A percentile compares a stretch with the other conserved stretches of the same genome.
Conservation (phyloP, 1,140 invertebrate genomes). For the Drosophila serrata region DNA sequence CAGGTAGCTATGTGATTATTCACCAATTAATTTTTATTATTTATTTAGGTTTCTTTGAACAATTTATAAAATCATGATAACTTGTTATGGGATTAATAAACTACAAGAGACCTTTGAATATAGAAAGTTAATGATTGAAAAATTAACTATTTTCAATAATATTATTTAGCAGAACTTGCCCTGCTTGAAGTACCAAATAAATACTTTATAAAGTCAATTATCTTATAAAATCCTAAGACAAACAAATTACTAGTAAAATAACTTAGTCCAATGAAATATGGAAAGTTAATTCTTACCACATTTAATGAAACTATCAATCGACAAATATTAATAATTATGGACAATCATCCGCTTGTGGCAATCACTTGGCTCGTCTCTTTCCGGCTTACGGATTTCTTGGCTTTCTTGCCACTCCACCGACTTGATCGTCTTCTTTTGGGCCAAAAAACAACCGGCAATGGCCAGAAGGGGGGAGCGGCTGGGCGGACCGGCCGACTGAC, state of each 20-base stretch:
- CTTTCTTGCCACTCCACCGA: conserved; percentile 20
- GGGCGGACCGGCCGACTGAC: conserved; percentile 6
- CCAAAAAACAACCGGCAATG: conserved; percentile 15
- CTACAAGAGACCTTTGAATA: too few species aligned
- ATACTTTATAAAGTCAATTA: too few species aligned
- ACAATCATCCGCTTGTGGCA: conserved; percentile 30
- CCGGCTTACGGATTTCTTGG: conserved; percentile 38
- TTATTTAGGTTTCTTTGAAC: too few species aligned
- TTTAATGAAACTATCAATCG: neutral
- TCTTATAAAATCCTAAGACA: neutral
- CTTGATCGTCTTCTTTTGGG: conserved; percentile 33
- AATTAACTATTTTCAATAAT: too few species aligned
- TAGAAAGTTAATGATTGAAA: too few species aligned
- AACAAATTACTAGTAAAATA: neutral
- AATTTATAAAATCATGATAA: too few species aligned
- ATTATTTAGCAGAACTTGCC: too few species aligned
- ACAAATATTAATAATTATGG: conserved; percentile 14
- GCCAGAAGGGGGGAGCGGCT: neutral
- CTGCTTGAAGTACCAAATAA: neutral
- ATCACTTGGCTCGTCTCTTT: conserved; percentile 27
- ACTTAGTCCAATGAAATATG: neutral
- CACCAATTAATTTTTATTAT: too few species aligned
- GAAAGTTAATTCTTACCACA: conserved; percentile 11
- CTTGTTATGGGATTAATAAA: too few species aligned
- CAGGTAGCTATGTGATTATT: too few species aligned